These are phyloP conservation scores for Athene noctua DNA, from an alignment of 2,113 vertebrate species.

Conservation along the genomic window DNA sequence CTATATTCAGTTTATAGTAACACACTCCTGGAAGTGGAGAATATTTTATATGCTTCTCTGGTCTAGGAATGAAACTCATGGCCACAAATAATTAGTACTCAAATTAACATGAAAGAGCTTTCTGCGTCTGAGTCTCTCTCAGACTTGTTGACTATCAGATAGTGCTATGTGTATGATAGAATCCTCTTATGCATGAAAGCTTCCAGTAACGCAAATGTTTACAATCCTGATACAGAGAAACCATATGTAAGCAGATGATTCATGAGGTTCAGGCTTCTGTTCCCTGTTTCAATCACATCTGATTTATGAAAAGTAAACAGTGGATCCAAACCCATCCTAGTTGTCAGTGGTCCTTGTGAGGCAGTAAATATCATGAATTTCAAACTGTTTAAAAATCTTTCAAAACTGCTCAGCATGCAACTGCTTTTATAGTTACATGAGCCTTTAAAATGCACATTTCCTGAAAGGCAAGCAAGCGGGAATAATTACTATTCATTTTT, in stretches of 20 bases:
- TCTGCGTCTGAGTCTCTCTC: not conserved
- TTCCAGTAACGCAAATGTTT: conserved; percentile 30
- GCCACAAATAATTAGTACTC: not conserved
- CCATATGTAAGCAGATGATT: conserved; percentile 22
- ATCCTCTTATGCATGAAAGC: not conserved
- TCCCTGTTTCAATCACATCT: conserved; percentile 33
- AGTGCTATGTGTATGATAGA: not conserved
- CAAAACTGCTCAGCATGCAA: conserved; percentile 55
- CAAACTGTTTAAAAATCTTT: conserved; percentile 36
- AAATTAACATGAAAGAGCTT: not conserved
- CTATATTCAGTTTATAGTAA: not conserved
- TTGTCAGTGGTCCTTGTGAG: conserved; percentile 40
- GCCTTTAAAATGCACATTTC: conserved; percentile 63
- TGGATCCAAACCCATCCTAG: not conserved
- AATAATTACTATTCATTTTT: conserved; percentile 69
- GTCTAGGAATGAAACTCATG: not conserved
- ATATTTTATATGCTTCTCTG: not conserved
- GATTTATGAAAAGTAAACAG: conserved; percentile 48
- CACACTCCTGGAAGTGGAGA: not conserved
- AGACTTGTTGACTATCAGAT: not conserved
- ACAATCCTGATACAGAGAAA: not conserved
- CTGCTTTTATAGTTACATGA: conserved; percentile 51
- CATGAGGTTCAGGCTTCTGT: conserved; percentile 25
- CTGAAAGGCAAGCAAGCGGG: conserved; percentile 60
- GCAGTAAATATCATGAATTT: conserved; percentile 48